Conservation (phyloP, 1,140 invertebrate genomes). For the Lordiphosa collinella region DNA sequence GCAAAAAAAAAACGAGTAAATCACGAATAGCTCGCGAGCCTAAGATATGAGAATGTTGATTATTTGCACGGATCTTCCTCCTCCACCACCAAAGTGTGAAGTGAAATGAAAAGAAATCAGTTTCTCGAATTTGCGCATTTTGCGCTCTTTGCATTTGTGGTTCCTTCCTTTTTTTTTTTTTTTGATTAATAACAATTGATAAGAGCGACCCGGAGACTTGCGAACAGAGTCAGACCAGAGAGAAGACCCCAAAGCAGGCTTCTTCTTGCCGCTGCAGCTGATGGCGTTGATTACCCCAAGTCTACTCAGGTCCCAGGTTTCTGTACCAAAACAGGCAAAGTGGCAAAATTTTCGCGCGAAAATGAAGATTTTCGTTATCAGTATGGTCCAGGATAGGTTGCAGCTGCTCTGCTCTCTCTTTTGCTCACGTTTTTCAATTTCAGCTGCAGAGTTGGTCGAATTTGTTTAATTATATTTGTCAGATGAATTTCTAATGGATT, state of each 20-base stretch:
- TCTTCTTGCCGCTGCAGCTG: constrained; percentile 34
- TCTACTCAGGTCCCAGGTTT: constrained; percentile 1
- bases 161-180: constrained; percentile 31
- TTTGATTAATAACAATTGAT: constrained; percentile 78
- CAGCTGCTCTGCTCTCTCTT: constrained; percentile 16
- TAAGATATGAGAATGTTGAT: constrained; percentile 75
- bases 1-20: constrained; percentile 49
- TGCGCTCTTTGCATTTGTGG: constrained; percentile 50
- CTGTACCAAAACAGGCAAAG: constrained; percentile 43
- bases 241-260: constrained; percentile 6
- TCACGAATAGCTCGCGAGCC: constrained; percentile 70
- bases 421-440: constrained; percentile 76
- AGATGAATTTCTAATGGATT: no score
- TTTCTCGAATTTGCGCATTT: constrained; percentile 51
- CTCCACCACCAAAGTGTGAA: constrained; percentile 51
- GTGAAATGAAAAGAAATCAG: constrained; percentile 56
- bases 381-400: constrained; percentile 14
- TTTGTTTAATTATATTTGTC: constrained; percentile 67
- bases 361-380: constrained; percentile 76
- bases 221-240: constrained; percentile 8
- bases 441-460: constrained; percentile 31
- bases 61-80: constrained; percentile 62
- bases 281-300: constrained; percentile 66
- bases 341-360: constrained; percentile 76
- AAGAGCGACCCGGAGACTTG: constrained; percentile 13